phyloP scores from a whole-genome alignment of 2,888 invertebrate species.

The Melolontha melolontha region DNA sequence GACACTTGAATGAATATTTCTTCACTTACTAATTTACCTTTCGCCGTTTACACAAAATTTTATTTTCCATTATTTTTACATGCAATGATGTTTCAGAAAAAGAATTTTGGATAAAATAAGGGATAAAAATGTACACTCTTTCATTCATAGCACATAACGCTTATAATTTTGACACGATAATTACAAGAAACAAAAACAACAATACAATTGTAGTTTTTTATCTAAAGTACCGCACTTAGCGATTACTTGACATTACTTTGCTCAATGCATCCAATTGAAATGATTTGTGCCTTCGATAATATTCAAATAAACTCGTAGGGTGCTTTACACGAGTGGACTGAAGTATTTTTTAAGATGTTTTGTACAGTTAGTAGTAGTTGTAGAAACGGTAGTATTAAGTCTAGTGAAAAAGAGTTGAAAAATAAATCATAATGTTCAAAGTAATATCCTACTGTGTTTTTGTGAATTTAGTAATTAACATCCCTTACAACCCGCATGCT shows the following conservation, averaged over 20 bases:
- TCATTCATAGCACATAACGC: background rate
- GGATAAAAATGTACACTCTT: too few relatives aligned
- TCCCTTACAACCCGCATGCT: constrained; percentile 54
- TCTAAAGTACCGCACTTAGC: constrained; percentile 6
- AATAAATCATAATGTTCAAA: constrained; percentile 53
- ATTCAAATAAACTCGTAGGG: constrained; percentile 30
- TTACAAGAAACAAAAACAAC: background rate
- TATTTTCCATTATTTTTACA: too few relatives aligned
- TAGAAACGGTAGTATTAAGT: constrained; percentile 4
- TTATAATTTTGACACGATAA: background rate
- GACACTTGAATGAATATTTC: too few relatives aligned
- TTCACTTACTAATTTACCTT: too few relatives aligned
- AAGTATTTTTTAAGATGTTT: constrained; percentile 30
- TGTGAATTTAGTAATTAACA: constrained; percentile 56
- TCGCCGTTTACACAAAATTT: too few relatives aligned
- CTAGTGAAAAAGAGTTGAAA: constrained; percentile 36
- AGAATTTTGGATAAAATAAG: too few relatives aligned
- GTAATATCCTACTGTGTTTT: constrained; percentile 55
- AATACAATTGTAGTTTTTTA: background rate
- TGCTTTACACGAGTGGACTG: constrained; percentile 25
- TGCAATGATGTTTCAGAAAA: too few relatives aligned
- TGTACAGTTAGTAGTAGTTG: constrained; percentile 25
- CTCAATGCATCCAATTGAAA: constrained; percentile 19
- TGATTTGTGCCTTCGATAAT: constrained; percentile 34
- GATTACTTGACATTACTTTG: constrained; percentile 28